phyloP scores from a whole-genome alignment of 1,140 invertebrate species.

The Apis cerana region DNA sequence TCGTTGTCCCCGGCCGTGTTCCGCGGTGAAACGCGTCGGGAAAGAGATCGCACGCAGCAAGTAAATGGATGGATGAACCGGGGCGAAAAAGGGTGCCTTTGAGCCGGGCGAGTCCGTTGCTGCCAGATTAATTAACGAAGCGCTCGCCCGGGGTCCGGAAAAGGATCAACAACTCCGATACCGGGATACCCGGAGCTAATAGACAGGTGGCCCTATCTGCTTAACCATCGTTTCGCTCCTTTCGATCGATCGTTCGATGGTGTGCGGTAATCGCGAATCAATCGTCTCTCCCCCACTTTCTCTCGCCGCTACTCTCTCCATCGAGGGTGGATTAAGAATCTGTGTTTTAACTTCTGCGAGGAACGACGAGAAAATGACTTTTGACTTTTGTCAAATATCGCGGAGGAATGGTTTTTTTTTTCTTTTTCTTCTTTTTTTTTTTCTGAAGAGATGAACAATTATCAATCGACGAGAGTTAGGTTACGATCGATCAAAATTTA shows the following conservation, averaged over 20 bases:
- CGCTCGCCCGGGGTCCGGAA: slow-evolving; percentile 72
- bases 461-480: too few species aligned
- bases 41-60: slow-evolving; percentile 48
- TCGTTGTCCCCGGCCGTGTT: slow-evolving; percentile 34
- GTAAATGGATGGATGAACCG: slow-evolving; percentile 75
- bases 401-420: too few species aligned
- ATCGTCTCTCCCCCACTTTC: slow-evolving; percentile 1
- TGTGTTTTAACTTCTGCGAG: not conserved
- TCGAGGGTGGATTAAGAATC: not conserved
- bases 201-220: slow-evolving; percentile 63
- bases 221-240: slow-evolving; percentile 55
- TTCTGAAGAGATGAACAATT: too few species aligned
- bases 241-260: slow-evolving; percentile 41
- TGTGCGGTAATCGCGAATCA: slow-evolving; percentile 51
- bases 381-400: too few species aligned
- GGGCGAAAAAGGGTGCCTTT: slow-evolving; percentile 75
- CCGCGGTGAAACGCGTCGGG: slow-evolving; percentile 33
- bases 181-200: slow-evolving; percentile 66
- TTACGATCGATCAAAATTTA: too few species aligned
- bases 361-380: not conserved
- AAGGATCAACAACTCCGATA: slow-evolving; percentile 73
- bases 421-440: too few species aligned
- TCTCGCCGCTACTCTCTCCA: not conserved
- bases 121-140: slow-evolving; percentile 80
- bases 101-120: slow-evolving; percentile 71